phyloP scores from a whole-genome alignment of 2,113 vertebrate genomes.

The Nothoprocta perdicaria region DNA sequence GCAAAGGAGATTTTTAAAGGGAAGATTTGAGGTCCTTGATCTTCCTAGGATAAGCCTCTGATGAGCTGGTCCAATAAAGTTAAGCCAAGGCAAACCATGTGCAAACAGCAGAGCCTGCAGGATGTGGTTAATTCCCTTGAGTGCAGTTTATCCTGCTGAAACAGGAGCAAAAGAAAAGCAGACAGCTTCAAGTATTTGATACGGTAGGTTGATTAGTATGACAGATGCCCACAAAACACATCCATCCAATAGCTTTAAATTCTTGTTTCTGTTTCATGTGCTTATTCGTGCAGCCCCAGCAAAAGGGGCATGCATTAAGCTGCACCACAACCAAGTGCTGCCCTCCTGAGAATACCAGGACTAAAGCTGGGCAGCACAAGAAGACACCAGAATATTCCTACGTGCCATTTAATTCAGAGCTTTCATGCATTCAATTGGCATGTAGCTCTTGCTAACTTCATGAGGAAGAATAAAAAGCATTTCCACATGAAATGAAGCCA shows the following conservation, averaged over 20 bases:
- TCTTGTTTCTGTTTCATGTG: slow-evolving; percentile 12
- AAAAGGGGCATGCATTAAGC: neutral
- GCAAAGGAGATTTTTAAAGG: slow-evolving; percentile 57
- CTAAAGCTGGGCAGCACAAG: neutral
- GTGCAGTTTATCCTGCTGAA: neutral
- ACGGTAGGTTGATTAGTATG: neutral
- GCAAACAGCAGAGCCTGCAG: neutral
- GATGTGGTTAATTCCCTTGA: neutral
- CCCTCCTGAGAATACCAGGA: neutral
- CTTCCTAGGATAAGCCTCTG: slow-evolving; percentile 55
- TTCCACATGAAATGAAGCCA: neutral
- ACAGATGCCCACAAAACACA: neutral
- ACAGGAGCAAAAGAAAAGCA: neutral
- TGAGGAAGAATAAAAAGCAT: slow-evolving; percentile 3
- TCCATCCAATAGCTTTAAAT: slow-evolving; percentile 19
- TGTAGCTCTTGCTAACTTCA: neutral
- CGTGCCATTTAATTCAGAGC: neutral
- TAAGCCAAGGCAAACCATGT: slow-evolving; percentile 35
- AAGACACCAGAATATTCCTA: neutral
- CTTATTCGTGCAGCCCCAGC: neutral
- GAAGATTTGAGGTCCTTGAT: slow-evolving; percentile 46
- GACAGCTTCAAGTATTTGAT: slow-evolving; percentile 15
- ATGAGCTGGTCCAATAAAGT: slow-evolving; percentile 13
- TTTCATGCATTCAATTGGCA: neutral
- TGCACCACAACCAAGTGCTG: neutral